These are phyloP conservation scores for Clitarchus hookeri DNA, from an alignment of 2,888 invertebrate genomes.

Conservation along the genomic window DNA sequence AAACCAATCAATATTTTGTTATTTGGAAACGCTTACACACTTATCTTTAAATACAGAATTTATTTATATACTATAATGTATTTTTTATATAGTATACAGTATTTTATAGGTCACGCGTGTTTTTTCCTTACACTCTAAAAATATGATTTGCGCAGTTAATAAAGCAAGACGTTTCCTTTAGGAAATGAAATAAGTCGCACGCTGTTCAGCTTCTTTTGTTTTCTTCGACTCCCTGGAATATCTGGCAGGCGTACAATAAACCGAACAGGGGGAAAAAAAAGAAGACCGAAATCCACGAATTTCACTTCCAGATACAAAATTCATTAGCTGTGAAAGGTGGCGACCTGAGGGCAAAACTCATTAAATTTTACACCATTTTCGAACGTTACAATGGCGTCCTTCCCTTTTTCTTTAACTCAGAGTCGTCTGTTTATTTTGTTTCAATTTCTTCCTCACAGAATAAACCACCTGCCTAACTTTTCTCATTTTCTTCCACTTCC, in stretches of 20 bases:
- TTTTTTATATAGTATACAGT: too few species aligned
- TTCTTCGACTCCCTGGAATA: not conserved
- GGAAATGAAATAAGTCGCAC: not conserved
- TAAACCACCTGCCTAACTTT: slow-evolving; percentile 14
- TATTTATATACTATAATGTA: too few species aligned
- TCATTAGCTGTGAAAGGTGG: slow-evolving; percentile 4
- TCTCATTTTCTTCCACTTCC: slow-evolving; percentile 9
- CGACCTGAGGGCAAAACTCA: not conserved
- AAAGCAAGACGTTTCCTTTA: not conserved
- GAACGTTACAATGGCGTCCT: not conserved
- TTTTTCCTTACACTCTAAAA: too few species aligned
- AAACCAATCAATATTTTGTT: too few species aligned
- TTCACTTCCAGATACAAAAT: not conserved
- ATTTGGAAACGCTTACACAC: too few species aligned
- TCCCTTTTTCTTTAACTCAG: not conserved
- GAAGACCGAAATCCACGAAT: not conserved
- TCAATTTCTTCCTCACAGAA: not conserved
- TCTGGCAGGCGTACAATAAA: not conserved
- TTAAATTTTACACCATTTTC: not conserved
- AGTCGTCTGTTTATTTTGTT: slow-evolving; percentile 1
- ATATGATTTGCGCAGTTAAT: not conserved
- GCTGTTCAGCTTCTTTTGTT: not conserved
- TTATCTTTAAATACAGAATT: too few species aligned
- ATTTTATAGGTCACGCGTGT: too few species aligned
- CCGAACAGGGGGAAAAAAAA: not conserved